Percentiles rank a stretch among this genome's conserved stretches.
phyloP scores from a whole-genome alignment of 2,888 invertebrate genomes.

The Dolichomitus sp. region DNA sequence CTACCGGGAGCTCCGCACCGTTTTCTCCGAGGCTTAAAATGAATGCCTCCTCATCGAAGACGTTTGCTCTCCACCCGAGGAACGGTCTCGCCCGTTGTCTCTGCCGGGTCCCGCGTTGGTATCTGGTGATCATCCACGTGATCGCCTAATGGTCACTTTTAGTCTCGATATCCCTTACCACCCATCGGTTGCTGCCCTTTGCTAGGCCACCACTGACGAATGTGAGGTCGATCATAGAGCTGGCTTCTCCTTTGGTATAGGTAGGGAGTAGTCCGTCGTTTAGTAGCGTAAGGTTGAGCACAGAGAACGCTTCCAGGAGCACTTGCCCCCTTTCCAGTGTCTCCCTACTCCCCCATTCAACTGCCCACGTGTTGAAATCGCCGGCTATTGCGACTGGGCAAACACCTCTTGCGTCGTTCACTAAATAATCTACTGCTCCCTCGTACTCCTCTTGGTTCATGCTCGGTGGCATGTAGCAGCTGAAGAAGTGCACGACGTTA shows the following conservation, averaged over 20 bases:
- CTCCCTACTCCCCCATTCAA: background rate
- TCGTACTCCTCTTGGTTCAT: too few relatives aligned
- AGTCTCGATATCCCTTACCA: constrained; percentile 56
- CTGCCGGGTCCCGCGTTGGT: too few relatives aligned
- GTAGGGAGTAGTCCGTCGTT: constrained; percentile 38
- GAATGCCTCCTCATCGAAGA: too few relatives aligned
- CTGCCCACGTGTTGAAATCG: background rate
- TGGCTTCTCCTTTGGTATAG: constrained; percentile 33
- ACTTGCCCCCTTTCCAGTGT: background rate
- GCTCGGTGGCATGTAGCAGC: constrained; percentile 63
- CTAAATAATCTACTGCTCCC: too few relatives aligned
- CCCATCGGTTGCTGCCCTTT: constrained; percentile 53
- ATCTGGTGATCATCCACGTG: background rate
- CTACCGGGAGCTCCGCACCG: too few relatives aligned
- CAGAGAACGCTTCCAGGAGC: background rate
- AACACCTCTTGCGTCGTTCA: too few relatives aligned
- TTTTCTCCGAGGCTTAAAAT: background rate
- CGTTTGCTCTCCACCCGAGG: too few relatives aligned
- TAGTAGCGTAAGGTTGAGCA: background rate
- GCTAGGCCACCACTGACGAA: constrained; percentile 64
- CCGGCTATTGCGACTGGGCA: background rate
- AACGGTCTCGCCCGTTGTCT: too few relatives aligned
- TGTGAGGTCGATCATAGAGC: constrained; percentile 64
- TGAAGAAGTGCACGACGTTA: constrained; percentile 48
- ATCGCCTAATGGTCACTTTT: constrained; percentile 61